Percentiles rank a stretch among this genome's conserved stretches.
phyloP scores from a whole-genome alignment of 2,888 invertebrate species.

The Morinoia aosen region DNA sequence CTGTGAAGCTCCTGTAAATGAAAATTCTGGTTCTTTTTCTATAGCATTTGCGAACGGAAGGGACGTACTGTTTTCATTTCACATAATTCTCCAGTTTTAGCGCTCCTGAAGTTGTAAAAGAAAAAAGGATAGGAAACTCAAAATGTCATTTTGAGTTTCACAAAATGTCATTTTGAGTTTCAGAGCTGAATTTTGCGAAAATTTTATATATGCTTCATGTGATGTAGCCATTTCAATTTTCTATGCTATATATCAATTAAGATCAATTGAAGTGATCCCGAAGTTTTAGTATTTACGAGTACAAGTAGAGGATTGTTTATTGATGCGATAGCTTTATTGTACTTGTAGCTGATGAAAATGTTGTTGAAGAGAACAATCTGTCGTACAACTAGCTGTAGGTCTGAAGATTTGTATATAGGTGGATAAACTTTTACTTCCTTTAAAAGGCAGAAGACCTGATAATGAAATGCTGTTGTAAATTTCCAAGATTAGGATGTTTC shows the following conservation, averaged over 20 bases:
- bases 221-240: not conserved
- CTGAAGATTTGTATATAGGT: not conserved
- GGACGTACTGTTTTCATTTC: not conserved
- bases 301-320: constrained; percentile 4
- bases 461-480: not conserved
- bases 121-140: not conserved
- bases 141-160: not conserved
- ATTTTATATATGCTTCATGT: not conserved
- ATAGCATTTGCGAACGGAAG: not conserved
- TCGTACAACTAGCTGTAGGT: constrained; percentile 45
- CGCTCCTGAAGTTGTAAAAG: not conserved
- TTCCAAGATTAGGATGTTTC: not conserved
- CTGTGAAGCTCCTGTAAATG: not conserved
- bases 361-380: constrained; percentile 24
- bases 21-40: not conserved
- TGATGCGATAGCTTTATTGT: not conserved
- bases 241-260: not conserved
- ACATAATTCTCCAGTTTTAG: not conserved
- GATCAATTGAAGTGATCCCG: not conserved
- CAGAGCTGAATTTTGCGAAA: not conserved
- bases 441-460: not conserved
- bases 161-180: not conserved
- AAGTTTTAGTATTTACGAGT: not conserved
- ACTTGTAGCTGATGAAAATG: not conserved
- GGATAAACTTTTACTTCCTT: not conserved